phyloP scores from a whole-genome alignment of 2,888 invertebrate genomes.

The Drosophila borealis region DNA sequence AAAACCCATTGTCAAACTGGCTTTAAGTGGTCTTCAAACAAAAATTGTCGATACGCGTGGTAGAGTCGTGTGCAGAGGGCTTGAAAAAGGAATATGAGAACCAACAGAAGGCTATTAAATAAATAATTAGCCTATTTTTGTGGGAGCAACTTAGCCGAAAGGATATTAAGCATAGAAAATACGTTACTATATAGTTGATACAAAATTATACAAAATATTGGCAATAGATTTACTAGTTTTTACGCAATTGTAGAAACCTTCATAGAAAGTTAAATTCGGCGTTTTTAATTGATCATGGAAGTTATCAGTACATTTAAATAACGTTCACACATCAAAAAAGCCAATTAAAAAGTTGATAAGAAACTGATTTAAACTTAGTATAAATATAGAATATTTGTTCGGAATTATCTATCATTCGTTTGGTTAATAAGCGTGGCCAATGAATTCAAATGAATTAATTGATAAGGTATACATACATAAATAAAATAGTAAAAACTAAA shows the following conservation, averaged over 20 bases:
- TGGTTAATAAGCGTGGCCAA: background rate
- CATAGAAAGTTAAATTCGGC: background rate
- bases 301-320: too few relatives aligned
- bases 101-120: too few relatives aligned
- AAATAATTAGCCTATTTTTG: too few relatives aligned
- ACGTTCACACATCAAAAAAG: background rate
- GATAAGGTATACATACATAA: slow-evolving; percentile 10
- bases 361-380: slow-evolving; percentile 5
- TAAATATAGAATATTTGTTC: background rate
- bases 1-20: slow-evolving; percentile 7
- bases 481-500: background rate
- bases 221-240: background rate
- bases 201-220: background rate
- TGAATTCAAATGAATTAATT: background rate
- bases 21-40: slow-evolving; percentile 10
- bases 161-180: too few relatives aligned
- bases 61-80: slow-evolving; percentile 17
- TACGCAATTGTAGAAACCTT: background rate
- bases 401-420: slow-evolving; percentile 6
- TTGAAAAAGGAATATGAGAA: background rate
- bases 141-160: too few relatives aligned
- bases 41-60: slow-evolving; percentile 4
- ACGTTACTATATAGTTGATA: too few relatives aligned
- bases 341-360: slow-evolving; percentile 8
- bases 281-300: background rate